Evolutionary conservation across 2,113 vertebrate species (phyloP).

Genomic region (Bubo bubo): DNA sequence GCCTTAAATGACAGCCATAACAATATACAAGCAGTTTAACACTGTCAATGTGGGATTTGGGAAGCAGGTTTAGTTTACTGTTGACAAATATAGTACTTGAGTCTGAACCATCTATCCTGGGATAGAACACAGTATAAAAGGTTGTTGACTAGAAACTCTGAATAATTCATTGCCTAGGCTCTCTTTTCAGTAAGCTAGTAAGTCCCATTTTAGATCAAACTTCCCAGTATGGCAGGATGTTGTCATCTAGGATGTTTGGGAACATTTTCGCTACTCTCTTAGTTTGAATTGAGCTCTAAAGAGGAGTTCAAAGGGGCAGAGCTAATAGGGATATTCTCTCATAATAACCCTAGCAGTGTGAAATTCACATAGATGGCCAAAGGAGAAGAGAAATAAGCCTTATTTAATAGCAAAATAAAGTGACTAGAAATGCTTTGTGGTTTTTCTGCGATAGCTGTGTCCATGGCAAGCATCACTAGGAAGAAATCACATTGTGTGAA

Average conservation of each 20-base stretch:
- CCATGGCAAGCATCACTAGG: fast-evolving
- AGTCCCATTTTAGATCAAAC: slow-evolving; percentile 17
- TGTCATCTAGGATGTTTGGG: neutral
- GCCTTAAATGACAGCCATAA: slow-evolving; percentile 27
- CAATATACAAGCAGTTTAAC: slow-evolving; percentile 30
- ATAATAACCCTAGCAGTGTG: neutral
- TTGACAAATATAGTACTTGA: slow-evolving; percentile 61
- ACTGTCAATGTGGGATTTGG: slow-evolving; percentile 38
- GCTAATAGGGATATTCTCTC: neutral
- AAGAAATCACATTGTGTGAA: neutral
- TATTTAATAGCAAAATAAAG: neutral
- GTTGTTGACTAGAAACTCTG: slow-evolving; percentile 42
- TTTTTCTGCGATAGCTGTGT: neutral
- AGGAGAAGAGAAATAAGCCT: neutral
- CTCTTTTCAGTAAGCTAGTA: slow-evolving; percentile 5
- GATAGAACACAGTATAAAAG: slow-evolving; percentile 41
- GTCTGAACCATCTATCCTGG: slow-evolving; percentile 34
- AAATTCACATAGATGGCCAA: neutral
- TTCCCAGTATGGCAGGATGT: neutral
- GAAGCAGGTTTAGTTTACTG: slow-evolving; percentile 26
- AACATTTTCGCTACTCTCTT: neutral
- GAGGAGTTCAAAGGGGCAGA: neutral
- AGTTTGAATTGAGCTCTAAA: neutral
- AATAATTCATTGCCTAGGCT: slow-evolving; percentile 38
- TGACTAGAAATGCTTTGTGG: neutral